phyloP scores from a whole-genome alignment of 2,113 vertebrate species.

The Calyptomena viridis region DNA sequence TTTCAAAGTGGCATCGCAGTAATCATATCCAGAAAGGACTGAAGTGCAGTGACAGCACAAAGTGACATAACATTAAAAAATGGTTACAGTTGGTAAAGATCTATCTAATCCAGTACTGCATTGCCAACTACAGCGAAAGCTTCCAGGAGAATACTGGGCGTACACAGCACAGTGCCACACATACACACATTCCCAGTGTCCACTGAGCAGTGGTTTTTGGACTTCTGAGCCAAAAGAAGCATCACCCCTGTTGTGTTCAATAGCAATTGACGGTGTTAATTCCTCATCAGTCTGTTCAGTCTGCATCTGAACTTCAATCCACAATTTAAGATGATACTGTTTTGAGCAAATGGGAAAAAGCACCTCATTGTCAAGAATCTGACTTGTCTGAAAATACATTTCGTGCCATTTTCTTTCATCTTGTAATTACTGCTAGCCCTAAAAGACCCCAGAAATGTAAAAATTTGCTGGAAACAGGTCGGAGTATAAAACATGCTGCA shows the following conservation, averaged over 20 bases:
- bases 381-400: background rate
- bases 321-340: background rate
- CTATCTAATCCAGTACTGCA: background rate
- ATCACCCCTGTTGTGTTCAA: background rate
- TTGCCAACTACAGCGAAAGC: background rate
- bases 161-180: background rate
- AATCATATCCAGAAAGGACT: background rate
- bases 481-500: background rate
- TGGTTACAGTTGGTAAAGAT: background rate
- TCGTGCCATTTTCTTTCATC: background rate
- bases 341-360: background rate
- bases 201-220: background rate
- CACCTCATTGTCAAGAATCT: background rate
- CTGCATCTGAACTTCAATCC: background rate
- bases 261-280: background rate
- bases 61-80: background rate
- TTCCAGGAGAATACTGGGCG: background rate
- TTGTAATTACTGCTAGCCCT: background rate
- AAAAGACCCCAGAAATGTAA: background rate
- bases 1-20: background rate
- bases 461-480: background rate
- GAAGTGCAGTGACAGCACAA: background rate
- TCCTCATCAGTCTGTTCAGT: background rate
- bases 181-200: background rate
- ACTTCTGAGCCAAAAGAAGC: background rate